These are phyloP conservation scores for Xylophagus ater DNA, from an alignment of 2,888 invertebrate genomes.

Conservation along the genomic window DNA sequence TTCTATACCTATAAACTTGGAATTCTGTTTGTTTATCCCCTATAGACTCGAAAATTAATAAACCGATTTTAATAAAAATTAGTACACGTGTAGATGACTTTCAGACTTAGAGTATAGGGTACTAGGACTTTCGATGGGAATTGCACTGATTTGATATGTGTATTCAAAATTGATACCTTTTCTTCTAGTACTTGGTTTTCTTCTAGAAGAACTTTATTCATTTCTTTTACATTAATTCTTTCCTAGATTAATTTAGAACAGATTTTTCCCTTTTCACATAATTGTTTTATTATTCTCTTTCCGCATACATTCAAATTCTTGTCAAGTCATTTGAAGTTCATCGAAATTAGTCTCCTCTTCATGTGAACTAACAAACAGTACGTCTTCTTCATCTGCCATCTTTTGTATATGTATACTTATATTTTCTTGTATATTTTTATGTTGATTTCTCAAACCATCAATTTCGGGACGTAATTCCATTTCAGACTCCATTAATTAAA, in stretches of 20 bases:
- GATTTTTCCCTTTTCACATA: slow-evolving; percentile 94
- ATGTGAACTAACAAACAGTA: slow-evolving; percentile 65
- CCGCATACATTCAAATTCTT: slow-evolving; percentile 99
- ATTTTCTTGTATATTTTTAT: slow-evolving; percentile 82
- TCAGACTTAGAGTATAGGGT: too few relatives aligned
- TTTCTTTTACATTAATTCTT: slow-evolving; percentile 87
- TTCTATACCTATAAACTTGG: too few relatives aligned
- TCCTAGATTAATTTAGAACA: slow-evolving; percentile 99
- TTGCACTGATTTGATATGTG: slow-evolving; percentile 90
- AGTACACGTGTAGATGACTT: too few relatives aligned
- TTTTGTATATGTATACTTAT: slow-evolving; percentile 85
- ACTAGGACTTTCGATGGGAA: slow-evolving; percentile 83
- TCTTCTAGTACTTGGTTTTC: slow-evolving; percentile 90
- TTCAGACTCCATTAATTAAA: slow-evolving; percentile 90
- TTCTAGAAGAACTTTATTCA: slow-evolving; percentile 86
- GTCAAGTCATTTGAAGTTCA: slow-evolving; percentile 99
- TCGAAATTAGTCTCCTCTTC: slow-evolving; percentile 94
- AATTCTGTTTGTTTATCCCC: too few relatives aligned
- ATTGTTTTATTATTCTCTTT: slow-evolving; percentile 93
- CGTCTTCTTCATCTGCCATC: slow-evolving; percentile 86
- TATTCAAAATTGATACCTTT: slow-evolving; percentile 70
- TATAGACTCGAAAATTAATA: too few relatives aligned
- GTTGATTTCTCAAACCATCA: slow-evolving; percentile 75
- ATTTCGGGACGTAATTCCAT: slow-evolving; percentile 81
- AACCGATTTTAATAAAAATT: too few relatives aligned